Evolutionary conservation across 2,797 vertebrate species (phyloP).

Genomic region (Calcarius lapponicus): DNA sequence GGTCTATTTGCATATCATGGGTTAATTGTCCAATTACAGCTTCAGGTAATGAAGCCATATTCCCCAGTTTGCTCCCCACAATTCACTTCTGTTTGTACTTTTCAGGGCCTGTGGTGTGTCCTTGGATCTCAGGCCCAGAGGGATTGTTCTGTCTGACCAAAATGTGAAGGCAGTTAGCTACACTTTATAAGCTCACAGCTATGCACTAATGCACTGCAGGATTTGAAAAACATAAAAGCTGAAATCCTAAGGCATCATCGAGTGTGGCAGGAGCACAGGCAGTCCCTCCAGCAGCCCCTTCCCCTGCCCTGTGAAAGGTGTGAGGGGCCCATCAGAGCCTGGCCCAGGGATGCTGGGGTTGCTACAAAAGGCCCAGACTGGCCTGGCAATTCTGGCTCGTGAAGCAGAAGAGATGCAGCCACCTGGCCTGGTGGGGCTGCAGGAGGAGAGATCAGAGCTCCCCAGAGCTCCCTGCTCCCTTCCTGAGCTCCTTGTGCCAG

Average conservation of each 20-base stretch:
- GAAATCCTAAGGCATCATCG: neutral
- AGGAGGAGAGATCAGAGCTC: neutral
- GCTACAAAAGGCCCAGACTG: neutral
- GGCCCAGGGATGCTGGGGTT: neutral
- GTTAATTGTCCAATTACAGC: neutral
- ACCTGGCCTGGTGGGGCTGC: neutral
- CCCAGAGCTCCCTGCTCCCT: neutral
- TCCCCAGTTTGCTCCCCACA: neutral
- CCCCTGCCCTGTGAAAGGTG: neutral
- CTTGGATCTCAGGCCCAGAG: neutral
- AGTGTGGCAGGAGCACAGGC: fast-evolving
- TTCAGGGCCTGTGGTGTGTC: neutral
- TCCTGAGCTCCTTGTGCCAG: neutral
- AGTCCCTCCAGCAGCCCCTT: neutral
- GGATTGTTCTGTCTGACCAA: neutral
- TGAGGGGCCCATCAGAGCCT: neutral
- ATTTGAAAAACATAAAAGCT: neutral
- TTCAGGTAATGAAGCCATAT: neutral
- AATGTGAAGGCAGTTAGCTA: too few species aligned
- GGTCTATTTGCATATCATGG: neutral
- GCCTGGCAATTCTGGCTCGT: neutral
- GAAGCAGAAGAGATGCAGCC: neutral
- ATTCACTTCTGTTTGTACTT: neutral
- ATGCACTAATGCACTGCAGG: neutral
- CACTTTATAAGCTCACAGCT: neutral